Evolutionary conservation across 2,888 invertebrate species (phyloP).

Genomic region (Drosophila anomelani): DNA sequence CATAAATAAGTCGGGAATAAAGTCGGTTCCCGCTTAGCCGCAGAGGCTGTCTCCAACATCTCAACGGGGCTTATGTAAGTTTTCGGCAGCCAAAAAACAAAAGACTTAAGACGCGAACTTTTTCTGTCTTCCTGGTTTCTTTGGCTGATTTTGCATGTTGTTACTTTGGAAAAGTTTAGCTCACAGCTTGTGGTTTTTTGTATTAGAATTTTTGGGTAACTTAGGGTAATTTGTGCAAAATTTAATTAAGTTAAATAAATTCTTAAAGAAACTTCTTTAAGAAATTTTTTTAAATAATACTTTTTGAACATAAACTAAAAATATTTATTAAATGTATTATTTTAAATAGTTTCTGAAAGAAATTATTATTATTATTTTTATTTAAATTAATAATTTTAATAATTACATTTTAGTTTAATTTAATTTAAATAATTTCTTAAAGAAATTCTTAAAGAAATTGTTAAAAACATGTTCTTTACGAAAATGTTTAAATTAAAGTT

Average conservation of each 20-base stretch:
- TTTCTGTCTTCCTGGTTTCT: slow-evolving; percentile 38
- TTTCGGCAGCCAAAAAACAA: slow-evolving; percentile 42
- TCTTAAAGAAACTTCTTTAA: background rate
- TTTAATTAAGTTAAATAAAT: background rate
- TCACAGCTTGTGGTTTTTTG: background rate
- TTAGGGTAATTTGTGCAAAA: background rate
- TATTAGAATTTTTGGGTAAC: background rate
- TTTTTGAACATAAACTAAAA: no score
- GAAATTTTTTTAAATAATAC: background rate
- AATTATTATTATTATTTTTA: no score
- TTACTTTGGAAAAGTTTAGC: background rate
- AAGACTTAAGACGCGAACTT: slow-evolving; percentile 69
- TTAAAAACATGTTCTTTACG: no score
- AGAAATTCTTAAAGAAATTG: no score
- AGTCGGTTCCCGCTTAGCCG: background rate
- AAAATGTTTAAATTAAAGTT: no score
- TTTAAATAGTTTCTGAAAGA: no score
- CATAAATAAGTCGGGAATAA: slow-evolving; percentile 62
- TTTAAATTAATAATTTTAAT: no score
- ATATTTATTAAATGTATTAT: no score
- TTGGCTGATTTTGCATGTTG: slow-evolving; percentile 17
- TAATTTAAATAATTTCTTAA: background rate
- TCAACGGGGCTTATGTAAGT: slow-evolving; percentile 23
- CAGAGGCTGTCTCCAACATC: slow-evolving; percentile 9
- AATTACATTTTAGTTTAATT: no score